These are phyloP conservation scores for Sylvietta virens DNA, from an alignment of 2,113 vertebrate genomes.

Conservation along the genomic window DNA sequence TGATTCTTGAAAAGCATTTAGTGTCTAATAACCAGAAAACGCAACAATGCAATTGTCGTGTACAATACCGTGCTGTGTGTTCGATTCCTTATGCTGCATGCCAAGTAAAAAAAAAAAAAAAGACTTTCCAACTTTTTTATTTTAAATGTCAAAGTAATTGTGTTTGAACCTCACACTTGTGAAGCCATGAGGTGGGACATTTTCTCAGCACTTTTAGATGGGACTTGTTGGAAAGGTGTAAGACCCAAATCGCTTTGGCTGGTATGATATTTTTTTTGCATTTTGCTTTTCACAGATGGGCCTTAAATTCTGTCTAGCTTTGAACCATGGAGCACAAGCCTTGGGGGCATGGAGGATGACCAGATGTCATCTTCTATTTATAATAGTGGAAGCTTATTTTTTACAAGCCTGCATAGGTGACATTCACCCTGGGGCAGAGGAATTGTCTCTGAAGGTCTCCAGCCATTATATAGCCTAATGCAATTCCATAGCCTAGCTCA, in stretches of 20 bases:
- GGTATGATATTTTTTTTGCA: background rate
- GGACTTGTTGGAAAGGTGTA: slow-evolving; percentile 42
- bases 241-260: slow-evolving; percentile 55
- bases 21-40: slow-evolving; percentile 61
- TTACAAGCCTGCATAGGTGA: slow-evolving; percentile 46
- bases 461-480: background rate
- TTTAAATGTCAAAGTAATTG: slow-evolving; percentile 30
- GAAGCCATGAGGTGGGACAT: slow-evolving; percentile 55
- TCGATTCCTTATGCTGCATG: slow-evolving; percentile 59
- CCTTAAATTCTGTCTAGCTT: slow-evolving; percentile 63
- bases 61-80: slow-evolving; percentile 31
- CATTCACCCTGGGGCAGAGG: slow-evolving; percentile 35
- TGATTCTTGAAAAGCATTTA: slow-evolving; percentile 68
- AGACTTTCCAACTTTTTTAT: slow-evolving; percentile 37
- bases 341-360: slow-evolving; percentile 46
- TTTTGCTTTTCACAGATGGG: slow-evolving; percentile 59
- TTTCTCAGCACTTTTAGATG: slow-evolving; percentile 55
- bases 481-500: background rate
- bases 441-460: slow-evolving; percentile 19
- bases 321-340: slow-evolving; percentile 62
- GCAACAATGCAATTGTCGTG: slow-evolving; percentile 63
- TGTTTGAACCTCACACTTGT: slow-evolving; percentile 58
- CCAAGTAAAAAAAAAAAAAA: slow-evolving; percentile 31
- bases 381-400: slow-evolving; percentile 36
- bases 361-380: slow-evolving; percentile 1